Evolutionary conservation across 2,888 invertebrate species (phyloP), one percentile per base, ranked within the genome.

Genomic region (Dicranocentrus wangi): DNA sequence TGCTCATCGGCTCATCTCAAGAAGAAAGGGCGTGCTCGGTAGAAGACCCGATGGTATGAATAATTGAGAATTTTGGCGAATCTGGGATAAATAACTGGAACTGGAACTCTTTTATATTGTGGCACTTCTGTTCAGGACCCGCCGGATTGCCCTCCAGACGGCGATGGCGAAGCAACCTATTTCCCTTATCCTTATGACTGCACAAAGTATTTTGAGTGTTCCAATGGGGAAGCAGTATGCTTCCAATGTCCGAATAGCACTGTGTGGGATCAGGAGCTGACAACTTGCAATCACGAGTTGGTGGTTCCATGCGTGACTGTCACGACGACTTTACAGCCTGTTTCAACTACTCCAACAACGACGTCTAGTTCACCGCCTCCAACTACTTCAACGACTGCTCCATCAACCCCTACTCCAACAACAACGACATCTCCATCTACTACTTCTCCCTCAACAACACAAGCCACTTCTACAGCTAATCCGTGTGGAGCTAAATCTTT

Each of bases 131-230:
- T 39, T 39, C 51, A 51, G 61, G 28, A 61, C 19, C 61, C 61
- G 10, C 61, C 70, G 8, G 55, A 70, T 8, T 70, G 70, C 19
- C 70, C 70, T 10, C 10, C 7, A 13, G 23, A 70, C 17, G 3
- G 7, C 1, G 55, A 39, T 21, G 55, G 55, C 1, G n/a, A n/a
- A 13, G 55, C 70, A 1, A 51, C 32, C 1, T 70, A 70, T 10
- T 70, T 70, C 15, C 70, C 70, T 5, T 70, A 55, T 55, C 70
- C 70, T 8, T 70, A 70, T 21, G 70, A 70, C 23, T 70, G 70
- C 32, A 70, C 70, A 1, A 53, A 70, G 42, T 70, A 58, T 19
- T 69, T 51, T 51, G 51, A 51, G 51, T 51, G 51, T n/a, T n/a
- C 51, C 51, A 51, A 51, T 21, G 61, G 61, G 1, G 17, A 21